Conservation (phyloP, 1,140 invertebrate genomes). For the Scaptomyza graminum region DNA sequence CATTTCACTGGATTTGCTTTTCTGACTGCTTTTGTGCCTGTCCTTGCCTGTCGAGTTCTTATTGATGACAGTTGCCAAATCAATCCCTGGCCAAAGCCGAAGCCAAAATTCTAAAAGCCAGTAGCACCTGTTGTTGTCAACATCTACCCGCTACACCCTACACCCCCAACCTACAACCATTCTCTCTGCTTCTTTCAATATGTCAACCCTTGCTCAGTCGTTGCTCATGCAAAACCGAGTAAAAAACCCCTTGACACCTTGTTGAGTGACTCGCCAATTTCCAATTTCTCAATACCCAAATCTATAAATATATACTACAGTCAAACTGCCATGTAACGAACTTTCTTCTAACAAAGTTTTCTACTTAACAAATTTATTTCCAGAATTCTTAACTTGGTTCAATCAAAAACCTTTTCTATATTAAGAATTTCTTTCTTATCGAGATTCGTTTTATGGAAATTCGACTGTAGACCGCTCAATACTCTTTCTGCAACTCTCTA, state of each 20-base stretch:
- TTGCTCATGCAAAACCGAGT: constrained; percentile 29
- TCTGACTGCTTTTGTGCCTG: constrained; percentile 30
- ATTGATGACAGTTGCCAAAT: constrained; percentile 65
- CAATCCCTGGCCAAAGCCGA: constrained; percentile 26
- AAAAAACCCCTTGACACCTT: constrained; percentile 33
- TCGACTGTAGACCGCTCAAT: neutral
- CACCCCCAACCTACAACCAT: too few species aligned
- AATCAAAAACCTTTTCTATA: too few species aligned
- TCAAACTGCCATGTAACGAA: too few species aligned
- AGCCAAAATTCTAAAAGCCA: constrained; percentile 14
- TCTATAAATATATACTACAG: neutral
- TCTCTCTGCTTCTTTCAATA: neutral
- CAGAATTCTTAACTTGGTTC: too few species aligned
- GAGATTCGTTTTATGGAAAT: too few species aligned
- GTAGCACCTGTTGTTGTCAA: constrained; percentile 59
- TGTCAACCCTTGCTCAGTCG: constrained; percentile 10
- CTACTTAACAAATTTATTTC: too few species aligned
- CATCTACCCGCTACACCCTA: constrained; percentile 3
- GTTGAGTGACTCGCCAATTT: constrained; percentile 28
- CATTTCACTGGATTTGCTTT: constrained; percentile 50
- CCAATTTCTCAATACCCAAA: constrained; percentile 22
- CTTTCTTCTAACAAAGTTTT: too few species aligned
- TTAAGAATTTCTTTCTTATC: too few species aligned
- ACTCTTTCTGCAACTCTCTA: neutral
- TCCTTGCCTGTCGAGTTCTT: constrained; percentile 59